Conservation (phyloP, 2,113 vertebrate genomes). For the Condylura cristata region DNA sequence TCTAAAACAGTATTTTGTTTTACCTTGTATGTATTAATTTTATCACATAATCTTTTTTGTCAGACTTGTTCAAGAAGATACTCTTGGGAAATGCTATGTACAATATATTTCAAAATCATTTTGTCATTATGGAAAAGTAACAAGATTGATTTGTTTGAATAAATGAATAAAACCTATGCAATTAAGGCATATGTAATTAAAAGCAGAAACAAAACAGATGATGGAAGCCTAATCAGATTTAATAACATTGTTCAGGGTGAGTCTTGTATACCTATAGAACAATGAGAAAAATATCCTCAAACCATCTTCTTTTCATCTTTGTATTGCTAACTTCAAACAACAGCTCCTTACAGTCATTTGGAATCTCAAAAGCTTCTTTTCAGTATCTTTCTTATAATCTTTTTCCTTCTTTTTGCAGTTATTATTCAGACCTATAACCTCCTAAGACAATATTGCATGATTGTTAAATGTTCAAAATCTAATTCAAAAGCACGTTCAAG, state of each 20-base stretch:
- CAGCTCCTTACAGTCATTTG: neutral
- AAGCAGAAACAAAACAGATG: slow-evolving; percentile 1
- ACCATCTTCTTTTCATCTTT: neutral
- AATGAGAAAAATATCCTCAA: neutral
- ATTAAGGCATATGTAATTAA: neutral
- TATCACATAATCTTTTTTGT: neutral
- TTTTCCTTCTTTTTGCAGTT: neutral
- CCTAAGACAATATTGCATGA: neutral
- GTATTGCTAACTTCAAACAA: neutral
- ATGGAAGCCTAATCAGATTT: neutral
- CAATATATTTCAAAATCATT: neutral
- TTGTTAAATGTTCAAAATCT: neutral
- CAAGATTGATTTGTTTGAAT: neutral
- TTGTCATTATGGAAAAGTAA: neutral
- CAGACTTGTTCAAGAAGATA: neutral
- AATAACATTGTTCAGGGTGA: neutral
- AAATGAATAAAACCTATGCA: neutral
- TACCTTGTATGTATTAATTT: neutral
- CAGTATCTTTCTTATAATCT: neutral
- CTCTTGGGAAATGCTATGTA: neutral
- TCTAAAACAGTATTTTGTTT: neutral
- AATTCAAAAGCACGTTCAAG: neutral
- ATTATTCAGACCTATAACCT: neutral
- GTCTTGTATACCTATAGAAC: neutral
- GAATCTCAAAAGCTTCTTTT: neutral